A percentile compares a stretch with the other conserved stretches of the same genome.
Evolutionary conservation across 2,888 invertebrate genomes (phyloP).

Genomic region (Catonia carolina): DNA sequence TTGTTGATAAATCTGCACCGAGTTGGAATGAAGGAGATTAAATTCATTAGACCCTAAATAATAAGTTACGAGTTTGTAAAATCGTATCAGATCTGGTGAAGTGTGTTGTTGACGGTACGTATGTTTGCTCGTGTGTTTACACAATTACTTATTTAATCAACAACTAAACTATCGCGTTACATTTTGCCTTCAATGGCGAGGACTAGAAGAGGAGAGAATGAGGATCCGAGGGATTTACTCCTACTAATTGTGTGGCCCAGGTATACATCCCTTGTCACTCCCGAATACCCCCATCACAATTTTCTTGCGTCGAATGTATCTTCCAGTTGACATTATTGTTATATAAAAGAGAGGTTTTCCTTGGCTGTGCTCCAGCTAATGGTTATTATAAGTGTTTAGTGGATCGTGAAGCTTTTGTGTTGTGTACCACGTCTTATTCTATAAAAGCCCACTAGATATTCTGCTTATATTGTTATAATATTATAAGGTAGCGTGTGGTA

Average conservation of each 20-base stretch:
- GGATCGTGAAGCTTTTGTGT: conserved; percentile 15
- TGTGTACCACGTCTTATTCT: conserved; percentile 3
- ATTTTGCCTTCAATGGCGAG: neutral
- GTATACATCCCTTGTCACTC: conserved; percentile 5
- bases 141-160: conserved; percentile 13
- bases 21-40: too few relatives aligned
- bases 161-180: conserved; percentile 10
- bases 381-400: conserved; percentile 17
- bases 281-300: conserved; percentile 11
- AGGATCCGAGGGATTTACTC: too few relatives aligned
- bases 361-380: conserved; percentile 11
- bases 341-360: conserved; percentile 14
- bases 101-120: too few relatives aligned
- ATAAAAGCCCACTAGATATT: conserved; percentile 7
- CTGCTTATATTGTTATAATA: conserved; percentile 11
- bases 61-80: too few relatives aligned
- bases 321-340: conserved; percentile 17
- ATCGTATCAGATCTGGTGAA: too few relatives aligned
- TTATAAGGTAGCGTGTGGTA: conserved; percentile 12
- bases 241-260: conserved; percentile 11
- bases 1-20: too few relatives aligned
- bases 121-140: conserved; percentile 11
- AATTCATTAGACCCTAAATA: too few relatives aligned
- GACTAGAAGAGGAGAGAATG: neutral
- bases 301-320: neutral